These are phyloP conservation scores for Thaumatotibia leucotreta DNA, from an alignment of 1,140 invertebrate genomes.

Conservation along the genomic window DNA sequence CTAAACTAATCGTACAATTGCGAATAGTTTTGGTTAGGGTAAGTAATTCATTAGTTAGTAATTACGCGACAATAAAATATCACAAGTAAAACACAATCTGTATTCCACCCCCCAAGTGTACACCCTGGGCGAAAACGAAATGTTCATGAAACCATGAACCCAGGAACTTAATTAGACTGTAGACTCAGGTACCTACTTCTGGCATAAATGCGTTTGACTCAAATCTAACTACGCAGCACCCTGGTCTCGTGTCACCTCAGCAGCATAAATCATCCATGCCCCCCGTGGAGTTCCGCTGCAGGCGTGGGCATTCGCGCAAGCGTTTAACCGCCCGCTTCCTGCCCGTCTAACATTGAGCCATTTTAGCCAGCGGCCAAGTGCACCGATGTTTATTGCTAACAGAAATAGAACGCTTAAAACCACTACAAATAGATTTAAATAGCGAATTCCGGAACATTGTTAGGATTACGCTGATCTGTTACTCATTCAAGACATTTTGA, in stretches of 20 bases:
- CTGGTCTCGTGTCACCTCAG: not conserved
- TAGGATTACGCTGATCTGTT: not conserved
- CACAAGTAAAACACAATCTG: too few relatives aligned
- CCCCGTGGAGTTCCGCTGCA: not conserved
- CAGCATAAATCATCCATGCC: not conserved
- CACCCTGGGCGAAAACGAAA: too few relatives aligned
- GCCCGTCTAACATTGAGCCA: slow-evolving; percentile 68
- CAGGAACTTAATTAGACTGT: not conserved
- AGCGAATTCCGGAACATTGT: not conserved
- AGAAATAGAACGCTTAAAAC: slow-evolving; percentile 45
- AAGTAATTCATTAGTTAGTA: too few relatives aligned
- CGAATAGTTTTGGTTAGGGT: too few relatives aligned
- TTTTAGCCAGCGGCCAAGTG: slow-evolving; percentile 64
- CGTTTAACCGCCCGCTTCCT: slow-evolving; percentile 62
- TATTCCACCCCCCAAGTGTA: too few relatives aligned
- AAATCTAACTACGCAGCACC: not conserved
- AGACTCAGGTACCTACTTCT: not conserved
- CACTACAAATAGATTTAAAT: not conserved
- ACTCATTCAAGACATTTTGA: not conserved
- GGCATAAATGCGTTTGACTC: not conserved
- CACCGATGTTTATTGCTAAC: slow-evolving; percentile 54
- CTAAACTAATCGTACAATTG: too few relatives aligned
- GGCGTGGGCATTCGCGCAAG: slow-evolving; percentile 52
- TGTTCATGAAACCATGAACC: too few relatives aligned
- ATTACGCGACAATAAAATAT: too few relatives aligned